A percentile compares a stretch with the other conserved stretches of the same genome.
Conservation (phyloP, 2,113 vertebrate genomes). For the Arizona elegans region DNA sequence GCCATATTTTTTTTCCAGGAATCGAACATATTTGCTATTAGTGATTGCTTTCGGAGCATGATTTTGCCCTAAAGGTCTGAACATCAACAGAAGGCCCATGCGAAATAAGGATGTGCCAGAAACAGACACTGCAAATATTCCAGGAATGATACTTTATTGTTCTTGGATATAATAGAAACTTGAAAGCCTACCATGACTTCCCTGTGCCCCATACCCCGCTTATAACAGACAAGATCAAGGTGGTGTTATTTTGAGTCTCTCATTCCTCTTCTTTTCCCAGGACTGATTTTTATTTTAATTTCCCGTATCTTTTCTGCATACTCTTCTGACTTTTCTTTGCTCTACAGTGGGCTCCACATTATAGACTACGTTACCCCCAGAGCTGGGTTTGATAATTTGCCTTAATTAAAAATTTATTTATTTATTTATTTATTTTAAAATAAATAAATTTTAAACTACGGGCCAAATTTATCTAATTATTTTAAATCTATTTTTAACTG, state of each 20-base stretch:
- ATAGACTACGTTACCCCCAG: background rate
- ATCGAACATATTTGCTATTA: background rate
- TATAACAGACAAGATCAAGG: background rate
- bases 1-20: background rate
- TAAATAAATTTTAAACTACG: too few species aligned
- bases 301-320: background rate
- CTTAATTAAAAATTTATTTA: background rate
- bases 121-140: background rate
- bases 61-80: background rate
- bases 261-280: background rate
- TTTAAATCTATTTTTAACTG: too few species aligned
- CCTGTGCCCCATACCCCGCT: background rate
- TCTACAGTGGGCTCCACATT: background rate
- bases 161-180: background rate
- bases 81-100: background rate
- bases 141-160: background rate
- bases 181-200: background rate
- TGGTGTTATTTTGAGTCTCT: background rate
- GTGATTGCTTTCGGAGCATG: background rate
- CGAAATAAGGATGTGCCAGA: background rate
- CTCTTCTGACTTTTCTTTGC: background rate
- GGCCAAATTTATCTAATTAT: too few species aligned
- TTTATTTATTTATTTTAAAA: too few species aligned
- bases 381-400: background rate
- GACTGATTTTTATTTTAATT: background rate